Conservation (phyloP, 2,888 invertebrate species). For the Globia sparganii region DNA sequence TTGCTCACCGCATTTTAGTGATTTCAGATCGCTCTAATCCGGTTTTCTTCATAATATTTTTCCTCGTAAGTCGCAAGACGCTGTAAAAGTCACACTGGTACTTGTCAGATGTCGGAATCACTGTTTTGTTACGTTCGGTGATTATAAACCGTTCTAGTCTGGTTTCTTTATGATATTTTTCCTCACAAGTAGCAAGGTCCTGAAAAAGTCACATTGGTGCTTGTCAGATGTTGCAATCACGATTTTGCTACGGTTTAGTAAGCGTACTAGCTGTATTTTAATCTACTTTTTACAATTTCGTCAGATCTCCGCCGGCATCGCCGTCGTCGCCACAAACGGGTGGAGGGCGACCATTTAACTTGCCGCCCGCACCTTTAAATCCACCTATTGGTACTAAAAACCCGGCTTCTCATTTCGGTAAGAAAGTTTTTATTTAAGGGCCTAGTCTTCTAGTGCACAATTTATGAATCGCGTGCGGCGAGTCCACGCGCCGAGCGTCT, state of each 20-base stretch:
- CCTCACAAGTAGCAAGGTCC: too few species aligned
- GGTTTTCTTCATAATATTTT: not conserved
- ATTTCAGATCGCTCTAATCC: not conserved
- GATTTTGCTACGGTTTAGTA: not conserved
- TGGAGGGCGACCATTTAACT: conserved; percentile 69
- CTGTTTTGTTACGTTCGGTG: not conserved
- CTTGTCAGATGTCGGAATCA: not conserved
- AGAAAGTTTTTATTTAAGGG: too few species aligned
- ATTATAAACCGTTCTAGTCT: not conserved
- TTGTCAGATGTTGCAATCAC: not conserved
- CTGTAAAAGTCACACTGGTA: not conserved
- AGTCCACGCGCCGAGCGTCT: too few species aligned
- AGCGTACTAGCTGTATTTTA: not conserved
- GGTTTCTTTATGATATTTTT: not conserved
- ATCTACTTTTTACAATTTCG: not conserved
- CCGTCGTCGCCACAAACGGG: conserved; percentile 84
- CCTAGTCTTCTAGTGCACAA: too few species aligned
- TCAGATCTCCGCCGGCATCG: conserved; percentile 87
- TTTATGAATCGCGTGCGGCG: too few species aligned
- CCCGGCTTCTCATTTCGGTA: conserved; percentile 87
- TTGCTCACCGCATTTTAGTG: not conserved
- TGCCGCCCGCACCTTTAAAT: conserved; percentile 76
- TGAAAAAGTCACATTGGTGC: not conserved
- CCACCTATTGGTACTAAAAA: conserved; percentile 85
- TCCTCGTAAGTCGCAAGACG: too few species aligned